These are phyloP conservation scores for Esox niger DNA, from an alignment of 2,113 vertebrate species.

Conservation along the genomic window DNA sequence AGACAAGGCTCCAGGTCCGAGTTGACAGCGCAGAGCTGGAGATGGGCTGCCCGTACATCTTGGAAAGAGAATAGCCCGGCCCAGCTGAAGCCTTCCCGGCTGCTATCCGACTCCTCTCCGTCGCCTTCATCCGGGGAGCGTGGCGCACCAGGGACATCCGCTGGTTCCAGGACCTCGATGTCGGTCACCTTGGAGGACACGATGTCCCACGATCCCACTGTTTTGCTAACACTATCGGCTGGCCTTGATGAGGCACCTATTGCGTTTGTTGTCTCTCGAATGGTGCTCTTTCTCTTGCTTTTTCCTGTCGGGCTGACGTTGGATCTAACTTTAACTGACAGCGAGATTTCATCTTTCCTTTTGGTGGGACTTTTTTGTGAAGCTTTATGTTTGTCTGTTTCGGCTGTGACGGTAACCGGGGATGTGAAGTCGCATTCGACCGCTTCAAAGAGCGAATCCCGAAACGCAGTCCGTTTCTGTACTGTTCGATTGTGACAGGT, in stretches of 20 bases:
- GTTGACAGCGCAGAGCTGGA: constrained; percentile 91
- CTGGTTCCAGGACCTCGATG: constrained; percentile 74
- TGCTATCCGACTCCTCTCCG: constrained; percentile 44
- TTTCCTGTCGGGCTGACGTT: constrained; percentile 29
- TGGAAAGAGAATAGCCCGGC: constrained; percentile 95
- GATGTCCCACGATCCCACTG: constrained; percentile 46
- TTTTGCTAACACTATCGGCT: constrained; percentile 41
- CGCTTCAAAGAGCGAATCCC: constrained; percentile 62
- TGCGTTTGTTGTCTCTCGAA: constrained; percentile 20
- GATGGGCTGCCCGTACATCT: constrained; percentile 85
- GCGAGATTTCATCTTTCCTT: constrained; percentile 34
- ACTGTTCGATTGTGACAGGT: constrained; percentile 94
- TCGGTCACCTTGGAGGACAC: constrained; percentile 62
- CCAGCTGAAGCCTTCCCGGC: constrained; percentile 90
- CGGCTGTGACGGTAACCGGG: constrained; percentile 18
- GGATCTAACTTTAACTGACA: constrained; percentile 33
- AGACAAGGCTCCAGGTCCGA: constrained; percentile 90
- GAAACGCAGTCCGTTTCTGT: constrained; percentile 81
- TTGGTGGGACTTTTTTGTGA: constrained; percentile 28
- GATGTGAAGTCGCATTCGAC: constrained; percentile 26
- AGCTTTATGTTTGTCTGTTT: constrained; percentile 30
- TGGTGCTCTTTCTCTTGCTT: constrained; percentile 6
- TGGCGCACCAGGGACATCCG: constrained; percentile 49
- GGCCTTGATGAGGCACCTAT: constrained; percentile 21
- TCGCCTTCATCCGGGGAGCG: constrained; percentile 51